These are phyloP conservation scores for Pocillopora verrucosa DNA, from an alignment of 64 coral and sea anemone species.

Conservation along the genomic window DNA sequence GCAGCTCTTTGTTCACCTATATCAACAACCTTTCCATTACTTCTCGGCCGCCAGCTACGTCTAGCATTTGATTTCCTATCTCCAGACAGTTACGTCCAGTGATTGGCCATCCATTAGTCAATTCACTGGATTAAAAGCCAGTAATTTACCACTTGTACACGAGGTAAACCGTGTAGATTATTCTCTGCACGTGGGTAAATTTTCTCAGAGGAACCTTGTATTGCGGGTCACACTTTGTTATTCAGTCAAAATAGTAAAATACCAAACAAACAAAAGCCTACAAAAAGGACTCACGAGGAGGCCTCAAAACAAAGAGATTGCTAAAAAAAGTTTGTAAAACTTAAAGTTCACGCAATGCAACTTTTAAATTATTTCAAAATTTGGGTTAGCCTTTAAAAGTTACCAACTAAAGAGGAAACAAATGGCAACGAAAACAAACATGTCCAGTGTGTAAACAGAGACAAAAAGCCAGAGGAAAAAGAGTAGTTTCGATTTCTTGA, in stretches of 20 bases:
- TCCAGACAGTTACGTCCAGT: not conserved
- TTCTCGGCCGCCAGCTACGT: too few relatives aligned
- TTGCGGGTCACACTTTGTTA: slow-evolving; percentile 3
- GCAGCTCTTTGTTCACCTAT: too few relatives aligned
- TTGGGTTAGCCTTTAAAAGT: too few relatives aligned
- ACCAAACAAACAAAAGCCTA: not conserved
- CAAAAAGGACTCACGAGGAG: not conserved
- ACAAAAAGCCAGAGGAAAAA: too few relatives aligned
- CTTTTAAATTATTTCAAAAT: too few relatives aligned
- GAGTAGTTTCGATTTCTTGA: too few relatives aligned
- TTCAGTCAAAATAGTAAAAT: not conserved
- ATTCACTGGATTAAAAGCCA: not conserved
- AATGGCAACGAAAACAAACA: too few relatives aligned
- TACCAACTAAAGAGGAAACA: too few relatives aligned
- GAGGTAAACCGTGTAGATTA: not conserved
- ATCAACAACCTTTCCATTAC: too few relatives aligned
- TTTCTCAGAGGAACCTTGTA: not conserved
- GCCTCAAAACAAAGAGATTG: not conserved
- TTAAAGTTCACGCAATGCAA: not conserved
- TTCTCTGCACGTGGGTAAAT: not conserved
- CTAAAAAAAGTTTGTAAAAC: not conserved
- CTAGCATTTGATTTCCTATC: too few relatives aligned
- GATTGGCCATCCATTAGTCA: not conserved
- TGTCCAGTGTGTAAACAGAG: too few relatives aligned
- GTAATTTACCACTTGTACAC: not conserved